Evolutionary conservation across 2,888 invertebrate genomes (phyloP).

Genomic region (Euproctis similis): DNA sequence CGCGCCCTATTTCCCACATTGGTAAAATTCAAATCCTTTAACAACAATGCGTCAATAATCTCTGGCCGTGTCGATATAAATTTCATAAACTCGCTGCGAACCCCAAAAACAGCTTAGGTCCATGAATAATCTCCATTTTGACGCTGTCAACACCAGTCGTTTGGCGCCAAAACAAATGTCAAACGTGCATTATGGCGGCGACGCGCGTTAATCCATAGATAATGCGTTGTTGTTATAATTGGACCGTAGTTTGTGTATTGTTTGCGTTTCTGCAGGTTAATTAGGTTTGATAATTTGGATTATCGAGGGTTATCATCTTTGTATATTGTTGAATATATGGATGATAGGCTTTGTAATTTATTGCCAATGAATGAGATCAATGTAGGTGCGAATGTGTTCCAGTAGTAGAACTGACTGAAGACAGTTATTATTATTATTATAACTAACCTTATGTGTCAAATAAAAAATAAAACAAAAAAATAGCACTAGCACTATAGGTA

Average conservation of each 20-base stretch:
- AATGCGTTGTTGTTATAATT: conserved; percentile 29
- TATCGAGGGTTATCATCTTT: neutral
- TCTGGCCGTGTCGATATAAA: conserved; percentile 29
- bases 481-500: too few relatives aligned
- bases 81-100: conserved; percentile 28
- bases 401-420: too few relatives aligned
- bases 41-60: conserved; percentile 28
- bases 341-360: too few relatives aligned
- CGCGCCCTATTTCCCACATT: conserved; percentile 29
- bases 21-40: conserved; percentile 28
- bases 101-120: conserved; percentile 25
- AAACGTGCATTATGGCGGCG: conserved; percentile 24
- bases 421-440: too few relatives aligned
- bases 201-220: conserved; percentile 27
- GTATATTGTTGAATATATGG: too few relatives aligned
- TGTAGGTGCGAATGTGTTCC: too few relatives aligned
- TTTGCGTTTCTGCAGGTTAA: conserved; percentile 22
- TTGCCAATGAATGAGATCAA: too few relatives aligned
- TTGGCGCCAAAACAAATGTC: conserved; percentile 32
- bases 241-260: conserved; percentile 22
- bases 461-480: too few relatives aligned
- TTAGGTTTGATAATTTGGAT: conserved; percentile 12
- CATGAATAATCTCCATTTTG: conserved; percentile 33
- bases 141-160: conserved; percentile 28
- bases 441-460: too few relatives aligned